Conservation (phyloP, 2,113 vertebrate genomes). For the Syrmaticus mikado region DNA sequence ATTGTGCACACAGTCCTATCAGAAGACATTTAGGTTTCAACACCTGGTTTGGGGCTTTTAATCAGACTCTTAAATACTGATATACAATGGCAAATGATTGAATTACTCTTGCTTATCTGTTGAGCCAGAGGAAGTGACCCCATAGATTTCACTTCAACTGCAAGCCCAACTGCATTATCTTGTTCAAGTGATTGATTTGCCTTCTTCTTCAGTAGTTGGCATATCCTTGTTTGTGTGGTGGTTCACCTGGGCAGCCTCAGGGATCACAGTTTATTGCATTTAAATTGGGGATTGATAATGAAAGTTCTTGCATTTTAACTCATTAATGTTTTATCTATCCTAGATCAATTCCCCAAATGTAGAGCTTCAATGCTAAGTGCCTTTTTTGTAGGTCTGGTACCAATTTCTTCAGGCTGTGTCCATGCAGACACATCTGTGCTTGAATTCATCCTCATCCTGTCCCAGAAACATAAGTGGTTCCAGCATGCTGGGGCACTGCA, state of each 20-base stretch:
- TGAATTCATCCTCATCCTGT: background rate
- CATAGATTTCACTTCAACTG: background rate
- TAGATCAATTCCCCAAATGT: background rate
- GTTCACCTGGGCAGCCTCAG: background rate
- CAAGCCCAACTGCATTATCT: background rate
- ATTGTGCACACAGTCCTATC: background rate
- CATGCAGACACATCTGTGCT: accelerated
- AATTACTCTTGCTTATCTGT: constrained; percentile 12
- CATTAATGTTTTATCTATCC: background rate
- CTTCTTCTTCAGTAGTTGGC: background rate
- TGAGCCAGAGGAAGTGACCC: background rate
- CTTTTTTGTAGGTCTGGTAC: background rate
- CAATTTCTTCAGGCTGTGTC: background rate
- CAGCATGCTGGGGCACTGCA: background rate
- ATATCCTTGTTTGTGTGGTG: background rate
- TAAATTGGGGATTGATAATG: background rate
- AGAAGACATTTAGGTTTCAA: background rate
- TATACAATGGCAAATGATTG: background rate
- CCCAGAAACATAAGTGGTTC: background rate
- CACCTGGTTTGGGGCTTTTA: background rate
- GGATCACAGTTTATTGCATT: background rate
- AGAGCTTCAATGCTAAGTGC: background rate
- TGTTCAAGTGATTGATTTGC: background rate
- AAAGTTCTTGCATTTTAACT: background rate
- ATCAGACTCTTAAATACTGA: background rate